These are phyloP conservation scores for Cyprinella venusta DNA, from an alignment of 2,797 vertebrate genomes.

Conservation along the genomic window DNA sequence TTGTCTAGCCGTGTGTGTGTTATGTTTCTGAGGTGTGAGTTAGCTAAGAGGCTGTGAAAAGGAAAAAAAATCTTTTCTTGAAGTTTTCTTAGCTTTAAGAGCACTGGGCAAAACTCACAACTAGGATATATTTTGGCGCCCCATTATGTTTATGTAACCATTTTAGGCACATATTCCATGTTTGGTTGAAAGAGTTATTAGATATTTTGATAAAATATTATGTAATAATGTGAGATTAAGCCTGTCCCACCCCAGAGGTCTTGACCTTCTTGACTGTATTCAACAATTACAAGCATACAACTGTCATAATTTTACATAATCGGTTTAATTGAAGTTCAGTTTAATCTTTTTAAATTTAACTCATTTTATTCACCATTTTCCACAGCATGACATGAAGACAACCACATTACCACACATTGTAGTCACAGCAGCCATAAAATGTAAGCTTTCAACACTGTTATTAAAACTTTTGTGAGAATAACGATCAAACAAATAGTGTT, in stretches of 20 bases:
- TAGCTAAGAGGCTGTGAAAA: slow-evolving; percentile 31
- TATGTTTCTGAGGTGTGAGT: slow-evolving; percentile 28
- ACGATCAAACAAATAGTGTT: neutral
- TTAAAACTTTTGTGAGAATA: neutral
- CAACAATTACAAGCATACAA: slow-evolving; percentile 3
- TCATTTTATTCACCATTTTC: neutral
- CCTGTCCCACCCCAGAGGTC: neutral
- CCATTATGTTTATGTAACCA: neutral
- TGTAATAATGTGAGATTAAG: neutral
- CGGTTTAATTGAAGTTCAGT: neutral
- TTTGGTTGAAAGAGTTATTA: neutral
- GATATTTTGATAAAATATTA: neutral
- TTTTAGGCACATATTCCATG: neutral
- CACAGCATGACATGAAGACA: neutral
- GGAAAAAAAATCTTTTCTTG: slow-evolving; percentile 27
- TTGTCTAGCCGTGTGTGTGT: neutral
- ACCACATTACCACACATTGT: neutral
- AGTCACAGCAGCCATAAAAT: neutral
- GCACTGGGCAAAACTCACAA: neutral
- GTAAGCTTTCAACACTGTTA: neutral
- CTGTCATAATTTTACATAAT: neutral
- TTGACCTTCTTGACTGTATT: neutral
- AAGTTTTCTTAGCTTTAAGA: neutral
- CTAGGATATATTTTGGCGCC: neutral
- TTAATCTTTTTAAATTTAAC: neutral